These are phyloP conservation scores for Ophion slaviceki DNA, from an alignment of 2,888 invertebrate genomes.

Conservation along the genomic window DNA sequence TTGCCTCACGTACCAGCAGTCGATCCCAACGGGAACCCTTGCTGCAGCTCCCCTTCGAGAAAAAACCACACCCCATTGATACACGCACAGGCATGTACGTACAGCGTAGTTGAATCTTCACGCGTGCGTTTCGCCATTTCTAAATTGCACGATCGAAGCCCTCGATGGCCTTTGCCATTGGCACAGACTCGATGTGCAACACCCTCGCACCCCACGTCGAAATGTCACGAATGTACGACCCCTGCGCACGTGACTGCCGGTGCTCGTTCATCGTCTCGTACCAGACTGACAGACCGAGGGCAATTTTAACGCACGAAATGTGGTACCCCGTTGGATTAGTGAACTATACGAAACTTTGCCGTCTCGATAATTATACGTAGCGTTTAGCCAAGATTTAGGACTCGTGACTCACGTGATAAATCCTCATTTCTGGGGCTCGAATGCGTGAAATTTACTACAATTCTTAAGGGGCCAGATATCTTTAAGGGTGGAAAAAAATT, in stretches of 20 bases:
- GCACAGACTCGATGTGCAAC: conserved; percentile 14
- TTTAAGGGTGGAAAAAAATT: too few species aligned
- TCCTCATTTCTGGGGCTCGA: neutral
- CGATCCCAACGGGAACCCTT: conserved; percentile 46
- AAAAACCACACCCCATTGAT: conserved; percentile 43
- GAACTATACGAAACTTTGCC: conserved; percentile 18
- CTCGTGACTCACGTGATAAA: conserved; percentile 34
- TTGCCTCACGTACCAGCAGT: conserved; percentile 42
- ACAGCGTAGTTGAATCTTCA: conserved; percentile 31
- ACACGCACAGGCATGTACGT: neutral
- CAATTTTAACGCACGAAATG: conserved; percentile 42
- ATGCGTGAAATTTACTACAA: neutral
- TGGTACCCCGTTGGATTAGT: conserved; percentile 13
- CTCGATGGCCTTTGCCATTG: conserved; percentile 42
- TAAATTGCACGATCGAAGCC: conserved; percentile 52
- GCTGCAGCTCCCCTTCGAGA: conserved; percentile 18
- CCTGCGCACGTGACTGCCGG: conserved; percentile 58
- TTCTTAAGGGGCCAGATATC: too few species aligned
- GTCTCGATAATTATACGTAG: conserved; percentile 40
- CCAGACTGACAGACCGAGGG: conserved; percentile 55
- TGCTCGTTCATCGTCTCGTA: conserved; percentile 49
- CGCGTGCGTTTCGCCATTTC: conserved; percentile 28
- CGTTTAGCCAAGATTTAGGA: conserved; percentile 11
- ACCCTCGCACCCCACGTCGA: conserved; percentile 31
- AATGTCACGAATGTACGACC: conserved; percentile 45